phyloP scores from a whole-genome alignment of 2,797 vertebrate species.

The Melanotaenia pygmaea region DNA sequence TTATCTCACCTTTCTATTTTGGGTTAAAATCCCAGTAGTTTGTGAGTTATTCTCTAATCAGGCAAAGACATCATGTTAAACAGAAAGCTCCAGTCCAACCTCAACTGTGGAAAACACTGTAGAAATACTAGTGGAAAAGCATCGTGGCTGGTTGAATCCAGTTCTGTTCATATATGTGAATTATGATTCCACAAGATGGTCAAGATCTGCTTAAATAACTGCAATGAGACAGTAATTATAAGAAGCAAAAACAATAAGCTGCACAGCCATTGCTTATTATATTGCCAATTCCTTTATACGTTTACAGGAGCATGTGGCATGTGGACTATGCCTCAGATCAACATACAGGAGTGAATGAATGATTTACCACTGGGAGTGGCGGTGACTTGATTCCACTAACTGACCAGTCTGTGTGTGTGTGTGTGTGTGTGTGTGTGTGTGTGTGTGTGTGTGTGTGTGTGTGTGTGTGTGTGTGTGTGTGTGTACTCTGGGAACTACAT shows the following conservation, averaged over 20 bases:
- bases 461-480: too few relatives aligned
- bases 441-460: too few relatives aligned
- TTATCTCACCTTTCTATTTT: not conserved
- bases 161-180: not conserved
- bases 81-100: not conserved
- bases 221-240: not conserved
- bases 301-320: conserved; percentile 1
- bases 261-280: not conserved
- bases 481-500: not conserved
- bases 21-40: not conserved
- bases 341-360: conserved; percentile 47
- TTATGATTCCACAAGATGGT: not conserved
- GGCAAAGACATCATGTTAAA: not conserved
- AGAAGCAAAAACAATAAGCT: not conserved
- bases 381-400: not conserved
- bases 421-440: too few relatives aligned
- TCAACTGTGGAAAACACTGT: not conserved
- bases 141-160: not conserved
- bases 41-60: not conserved
- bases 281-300: not conserved
- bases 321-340: conserved; percentile 62
- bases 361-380: conserved; percentile 53
- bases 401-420: not conserved
- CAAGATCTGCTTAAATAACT: not conserved
- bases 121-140: not conserved